A percentile compares a stretch with the other conserved stretches of the same genome.
Evolutionary conservation across 2,797 vertebrate genomes (phyloP).

Genomic region (Myioborus melanocephalus): DNA sequence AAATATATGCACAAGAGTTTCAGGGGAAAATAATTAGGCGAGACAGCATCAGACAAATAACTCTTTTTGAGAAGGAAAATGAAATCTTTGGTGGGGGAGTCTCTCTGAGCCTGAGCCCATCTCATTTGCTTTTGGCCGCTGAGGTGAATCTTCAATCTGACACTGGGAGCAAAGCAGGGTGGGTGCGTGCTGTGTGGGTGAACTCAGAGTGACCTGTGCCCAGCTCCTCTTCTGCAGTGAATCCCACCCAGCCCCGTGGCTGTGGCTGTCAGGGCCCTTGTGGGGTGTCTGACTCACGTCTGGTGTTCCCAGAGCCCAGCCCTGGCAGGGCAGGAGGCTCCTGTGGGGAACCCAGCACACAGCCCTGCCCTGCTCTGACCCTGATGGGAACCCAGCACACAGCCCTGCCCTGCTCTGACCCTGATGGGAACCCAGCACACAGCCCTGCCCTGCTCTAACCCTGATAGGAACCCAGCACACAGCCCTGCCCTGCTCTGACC

Average conservation of each 20-base stretch:
- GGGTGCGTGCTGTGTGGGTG: background rate
- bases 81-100: background rate
- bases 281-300: fast-evolving
- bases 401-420: too few species aligned
- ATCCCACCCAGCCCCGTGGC: background rate
- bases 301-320: background rate
- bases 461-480: background rate
- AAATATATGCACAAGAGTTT: background rate
- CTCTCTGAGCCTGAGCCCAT: background rate
- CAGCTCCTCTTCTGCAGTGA: background rate
- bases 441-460: too few species aligned
- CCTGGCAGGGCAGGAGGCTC: background rate
- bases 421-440: too few species aligned
- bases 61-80: background rate
- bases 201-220: background rate
- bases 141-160: background rate
- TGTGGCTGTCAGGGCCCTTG: fast-evolving
- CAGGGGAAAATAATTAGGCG: background rate
- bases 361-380: too few species aligned
- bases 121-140: background rate
- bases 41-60: background rate
- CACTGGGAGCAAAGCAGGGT: background rate
- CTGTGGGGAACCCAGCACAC: fast-evolving
- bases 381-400: too few species aligned
- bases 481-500: too few species aligned